Base-by-base conservation (phyloP, 2,113 vertebrate genomes). In the Microcebus murinus region DNA sequence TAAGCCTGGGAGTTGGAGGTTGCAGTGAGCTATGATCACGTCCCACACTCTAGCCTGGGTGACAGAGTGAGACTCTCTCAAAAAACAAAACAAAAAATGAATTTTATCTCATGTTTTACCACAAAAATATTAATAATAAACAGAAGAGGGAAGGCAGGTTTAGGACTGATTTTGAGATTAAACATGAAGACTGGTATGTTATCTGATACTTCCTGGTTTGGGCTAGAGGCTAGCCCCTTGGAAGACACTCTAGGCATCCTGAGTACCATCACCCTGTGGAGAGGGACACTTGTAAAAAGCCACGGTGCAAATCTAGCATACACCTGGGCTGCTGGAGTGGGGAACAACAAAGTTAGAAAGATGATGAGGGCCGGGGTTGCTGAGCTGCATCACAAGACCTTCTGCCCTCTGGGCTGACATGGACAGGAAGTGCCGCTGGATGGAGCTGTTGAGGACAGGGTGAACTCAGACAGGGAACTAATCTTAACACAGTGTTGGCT, bases 341-440 rank as follows among this genome's bases (percentile, higher is more conserved):
- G 81, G 42, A 86, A 93, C 95, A 96, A 95, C 55, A 42, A 61
- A 96, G 94, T 95, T 88, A 97, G 67, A 80, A 48, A 27, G 67
- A 83, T 21, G 70, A 42, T 15, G 48, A 65, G 74, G 15, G 52
- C n/a, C 25, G 0, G 50, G 74, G 10, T 27, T 61, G 81, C 1
- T 4, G 13, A 77, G 50, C n/a, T 6, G 63, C 73, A 31, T 55
- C 45, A 31, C 25, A 59, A 77, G 80, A 63, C 4, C 31, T 57
- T 34, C 29, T 29, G 27, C 7, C 14, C 20, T 45, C 15, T 14
- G 23, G 55, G 59, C 74, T 83, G 85, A 86, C 67, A 92, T 25
- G 6, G 17, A 73, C 65, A 88, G 91, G 95, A 96, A 97, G 29
- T 7, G 8, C 52, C 36, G 70, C 88, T 3, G 68, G 55, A 39